Evolutionary conservation across 2,797 vertebrate genomes (phyloP), one percentile per base, ranked within the genome.

Genomic region (Gadopsis bispinosus): DNA sequence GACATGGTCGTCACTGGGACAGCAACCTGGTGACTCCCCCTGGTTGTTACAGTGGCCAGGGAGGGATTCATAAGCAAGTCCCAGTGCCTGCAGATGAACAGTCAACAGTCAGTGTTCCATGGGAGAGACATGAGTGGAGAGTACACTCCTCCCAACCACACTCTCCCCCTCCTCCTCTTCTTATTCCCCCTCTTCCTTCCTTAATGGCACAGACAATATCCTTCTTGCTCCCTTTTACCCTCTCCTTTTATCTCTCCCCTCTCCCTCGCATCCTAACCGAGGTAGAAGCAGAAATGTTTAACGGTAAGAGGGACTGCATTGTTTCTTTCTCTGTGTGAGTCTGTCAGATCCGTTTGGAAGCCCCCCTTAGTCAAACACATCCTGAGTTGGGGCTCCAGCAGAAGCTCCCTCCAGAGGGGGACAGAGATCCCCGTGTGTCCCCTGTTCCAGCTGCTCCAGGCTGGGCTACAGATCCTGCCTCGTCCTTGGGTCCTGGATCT

Each of bases 1-100:
- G 95, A 93, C 95, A 96, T 96, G 92, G 90, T 92, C 65, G 86
- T 87, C 91, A 73, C 87, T 6, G 90, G 91, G 89, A 88, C 89
- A 60, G 89, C 77, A 78, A 86, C 87, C 84, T 83, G 89, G 80
- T 87, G 91, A 89, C 86, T 85, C 82, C 91, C 91, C 86, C 87
- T 86, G 89, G 89, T 85, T 83, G 84, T 82, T 65, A 91, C 29
- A 63, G 84, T 69, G 80, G 87, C 82, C 81, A 87, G 83, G 75
- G 87, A 88, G 75, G 70, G 84, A 90, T 89, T 91, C 87, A 89
- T 91, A 81, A 80, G 87, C 73, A 75, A 82, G 83, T 81, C 83
- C 85, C 80, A 62, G 61, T 69, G 83, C 66, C 78, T 83, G 83
- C 53, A 50, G 84, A 79, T 87, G 84, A 89, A 88, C 80, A 86